Evolutionary conservation across 1,140 invertebrate species (phyloP).

Genomic region (Monochamus saltuarius): DNA sequence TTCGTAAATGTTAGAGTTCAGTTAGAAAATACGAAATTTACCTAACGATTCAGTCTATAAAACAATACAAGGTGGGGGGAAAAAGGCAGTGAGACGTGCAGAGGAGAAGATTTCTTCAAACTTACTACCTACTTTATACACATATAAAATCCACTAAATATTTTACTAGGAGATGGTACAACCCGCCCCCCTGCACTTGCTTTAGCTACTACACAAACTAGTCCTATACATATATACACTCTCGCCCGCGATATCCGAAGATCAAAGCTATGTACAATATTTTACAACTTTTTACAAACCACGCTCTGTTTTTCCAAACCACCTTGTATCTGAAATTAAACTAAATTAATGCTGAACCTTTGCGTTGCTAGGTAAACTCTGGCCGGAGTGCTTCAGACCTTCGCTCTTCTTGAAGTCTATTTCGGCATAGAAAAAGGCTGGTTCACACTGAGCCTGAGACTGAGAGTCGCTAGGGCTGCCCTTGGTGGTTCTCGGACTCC

Average conservation of each 20-base stretch:
- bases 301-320: not conserved
- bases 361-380: conserved; percentile 22
- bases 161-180: conserved; percentile 3
- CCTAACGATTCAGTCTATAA: conserved; percentile 19
- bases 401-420: conserved; percentile 70
- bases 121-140: not conserved
- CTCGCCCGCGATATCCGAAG: not conserved
- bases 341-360: conserved; percentile 37
- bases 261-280: conserved; percentile 10
- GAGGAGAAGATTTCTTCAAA: not conserved
- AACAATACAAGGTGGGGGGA: not conserved
- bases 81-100: not conserved
- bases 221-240: not conserved
- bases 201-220: not conserved
- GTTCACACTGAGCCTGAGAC: conserved; percentile 35
- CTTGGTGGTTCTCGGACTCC: conserved; percentile 29
- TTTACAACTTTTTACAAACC: not conserved
- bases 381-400: conserved; percentile 49
- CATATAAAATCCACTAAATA: conserved; percentile 7
- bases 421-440: conserved; percentile 66
- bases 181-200: not conserved
- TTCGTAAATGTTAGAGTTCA: not conserved
- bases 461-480: conserved; percentile 16
- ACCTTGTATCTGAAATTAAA: conserved; percentile 1
- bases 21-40: conserved; percentile 25